Conservation (phyloP, 2,888 invertebrate genomes). For the Vannuccia rotundouncinata region DNA sequence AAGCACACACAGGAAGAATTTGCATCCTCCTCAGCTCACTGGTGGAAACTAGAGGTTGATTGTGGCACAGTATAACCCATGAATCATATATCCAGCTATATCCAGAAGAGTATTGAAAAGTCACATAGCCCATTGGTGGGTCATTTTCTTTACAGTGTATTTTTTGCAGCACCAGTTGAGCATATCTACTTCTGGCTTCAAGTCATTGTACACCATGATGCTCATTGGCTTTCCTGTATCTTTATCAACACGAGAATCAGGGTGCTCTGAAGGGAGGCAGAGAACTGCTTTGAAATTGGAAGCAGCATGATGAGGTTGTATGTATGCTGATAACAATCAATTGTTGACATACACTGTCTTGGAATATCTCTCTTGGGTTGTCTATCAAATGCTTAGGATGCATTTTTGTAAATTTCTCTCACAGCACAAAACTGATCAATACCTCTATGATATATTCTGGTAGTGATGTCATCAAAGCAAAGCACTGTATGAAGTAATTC, state of each 20-base stretch:
- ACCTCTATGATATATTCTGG: conserved; percentile 7
- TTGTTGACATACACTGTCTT: not conserved
- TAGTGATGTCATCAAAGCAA: conserved; percentile 12
- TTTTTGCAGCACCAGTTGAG: not conserved
- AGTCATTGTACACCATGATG: not conserved
- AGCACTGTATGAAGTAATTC: conserved; percentile 13
- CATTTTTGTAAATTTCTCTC: conserved; percentile 8
- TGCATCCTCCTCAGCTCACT: not conserved
- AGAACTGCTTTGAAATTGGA: conserved; percentile 9
- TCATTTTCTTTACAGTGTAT: not conserved
- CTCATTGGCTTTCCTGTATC: not conserved
- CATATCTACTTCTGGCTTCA: not conserved
- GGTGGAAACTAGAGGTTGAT: conserved; percentile 23
- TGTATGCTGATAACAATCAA: not conserved
- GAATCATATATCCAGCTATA: conserved; percentile 9
- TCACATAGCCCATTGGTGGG: not conserved
- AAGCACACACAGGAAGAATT: not conserved
- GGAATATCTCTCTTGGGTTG: conserved; percentile 22
- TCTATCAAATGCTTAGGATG: too few relatives aligned
- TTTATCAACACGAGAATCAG: not conserved
- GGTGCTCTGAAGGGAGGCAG: not conserved
- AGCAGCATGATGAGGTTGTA: conserved; percentile 3
- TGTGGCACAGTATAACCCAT: conserved; percentile 11
- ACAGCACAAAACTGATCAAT: not conserved
- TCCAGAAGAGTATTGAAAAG: not conserved